These are phyloP conservation scores for Euclidia mi DNA, from an alignment of 2,888 invertebrate genomes.

Conservation along the genomic window DNA sequence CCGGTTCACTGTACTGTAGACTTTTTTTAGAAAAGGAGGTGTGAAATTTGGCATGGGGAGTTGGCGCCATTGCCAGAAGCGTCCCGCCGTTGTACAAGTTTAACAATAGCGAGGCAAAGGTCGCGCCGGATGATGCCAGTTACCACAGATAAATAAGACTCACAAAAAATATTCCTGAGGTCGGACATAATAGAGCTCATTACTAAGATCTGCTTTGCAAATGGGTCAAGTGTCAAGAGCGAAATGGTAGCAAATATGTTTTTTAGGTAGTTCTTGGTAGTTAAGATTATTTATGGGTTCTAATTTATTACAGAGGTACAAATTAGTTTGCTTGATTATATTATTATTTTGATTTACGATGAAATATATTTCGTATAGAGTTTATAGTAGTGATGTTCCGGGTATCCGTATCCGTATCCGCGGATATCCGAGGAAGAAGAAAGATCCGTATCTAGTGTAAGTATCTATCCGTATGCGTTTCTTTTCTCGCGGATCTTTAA, in stretches of 20 bases:
- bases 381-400: no score
- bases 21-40: constrained; percentile 56
- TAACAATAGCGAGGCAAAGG: constrained; percentile 46
- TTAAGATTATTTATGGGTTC: background rate
- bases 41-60: constrained; percentile 70
- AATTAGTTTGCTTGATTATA: no score
- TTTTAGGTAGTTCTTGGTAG: constrained; percentile 4
- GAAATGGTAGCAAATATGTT: constrained; percentile 5
- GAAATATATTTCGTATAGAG: no score
- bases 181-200: constrained; percentile 34
- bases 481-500: no score
- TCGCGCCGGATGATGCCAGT: constrained; percentile 38
- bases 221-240: constrained; percentile 41
- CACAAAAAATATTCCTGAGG: constrained; percentile 33
- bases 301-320: background rate
- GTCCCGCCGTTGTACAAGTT: constrained; percentile 37
- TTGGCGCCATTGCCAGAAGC: constrained; percentile 65
- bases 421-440: no score
- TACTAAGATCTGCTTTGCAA: constrained; percentile 29
- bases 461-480: no score
- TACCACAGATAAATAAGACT: constrained; percentile 33
- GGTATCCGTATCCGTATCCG: no score
- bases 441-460: no score
- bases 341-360: no score
- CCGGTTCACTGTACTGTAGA: constrained; percentile 63